phyloP scores from a whole-genome alignment of 2,797 vertebrate genomes.

The Sylvilagus floridanus region DNA sequence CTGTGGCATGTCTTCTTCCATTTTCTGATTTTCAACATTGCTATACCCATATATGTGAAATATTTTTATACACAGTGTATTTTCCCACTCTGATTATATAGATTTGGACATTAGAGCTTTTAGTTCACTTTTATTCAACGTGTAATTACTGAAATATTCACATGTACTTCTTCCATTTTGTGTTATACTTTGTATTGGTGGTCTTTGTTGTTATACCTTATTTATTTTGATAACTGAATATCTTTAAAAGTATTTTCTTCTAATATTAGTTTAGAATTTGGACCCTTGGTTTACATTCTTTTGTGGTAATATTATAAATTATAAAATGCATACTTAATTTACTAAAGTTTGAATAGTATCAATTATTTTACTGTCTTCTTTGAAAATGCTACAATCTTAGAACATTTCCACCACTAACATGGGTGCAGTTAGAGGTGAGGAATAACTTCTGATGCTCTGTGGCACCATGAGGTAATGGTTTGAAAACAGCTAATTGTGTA shows the following conservation, averaged over 20 bases:
- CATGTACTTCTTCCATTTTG: neutral
- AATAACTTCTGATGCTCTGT: too few relatives aligned
- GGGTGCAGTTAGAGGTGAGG: too few relatives aligned
- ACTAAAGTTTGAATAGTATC: neutral
- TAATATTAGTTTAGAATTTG: neutral
- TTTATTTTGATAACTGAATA: constrained; percentile 22
- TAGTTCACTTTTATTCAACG: neutral
- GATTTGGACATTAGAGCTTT: neutral
- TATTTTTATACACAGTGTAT: neutral
- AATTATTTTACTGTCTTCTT: neutral
- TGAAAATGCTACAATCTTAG: neutral
- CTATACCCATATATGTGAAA: neutral
- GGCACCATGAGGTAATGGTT: too few relatives aligned
- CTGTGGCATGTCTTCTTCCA: neutral
- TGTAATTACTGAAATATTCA: neutral
- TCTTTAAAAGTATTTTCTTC: neutral
- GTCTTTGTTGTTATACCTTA: neutral
- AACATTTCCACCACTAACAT: neutral
- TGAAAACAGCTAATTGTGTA: too few relatives aligned
- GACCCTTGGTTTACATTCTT: neutral
- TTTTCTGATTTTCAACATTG: neutral
- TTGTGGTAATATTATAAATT: constrained; percentile 20
- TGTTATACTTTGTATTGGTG: neutral
- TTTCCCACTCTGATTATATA: neutral
- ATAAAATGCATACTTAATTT: neutral